Evolutionary conservation across 2,113 vertebrate genomes (phyloP), one percentile per base, ranked within the genome.

Genomic region (Cyprinodon tularosa): DNA sequence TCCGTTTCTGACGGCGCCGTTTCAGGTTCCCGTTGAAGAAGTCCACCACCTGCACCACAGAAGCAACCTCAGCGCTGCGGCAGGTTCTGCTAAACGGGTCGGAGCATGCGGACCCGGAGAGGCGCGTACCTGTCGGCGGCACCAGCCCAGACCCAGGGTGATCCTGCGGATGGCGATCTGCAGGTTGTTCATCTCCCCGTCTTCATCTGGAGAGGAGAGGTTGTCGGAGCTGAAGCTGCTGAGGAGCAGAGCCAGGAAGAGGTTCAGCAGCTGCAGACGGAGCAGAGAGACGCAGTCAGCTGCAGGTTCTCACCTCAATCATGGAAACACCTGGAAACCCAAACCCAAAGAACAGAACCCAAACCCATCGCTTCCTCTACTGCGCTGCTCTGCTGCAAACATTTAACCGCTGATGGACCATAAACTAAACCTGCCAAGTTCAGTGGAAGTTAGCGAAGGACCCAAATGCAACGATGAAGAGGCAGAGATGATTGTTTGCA

Each of bases 161-260:
- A 99, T 97, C 40, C 98, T 93, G 66, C 96, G 96, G 77, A 99
- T 94, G 6, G 98, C 98, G 7, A 99, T 95, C 60, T 99, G 98
- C 29, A 99, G 94, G 89, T 99, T 99, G 94, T 99, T 99, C 97
- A 99, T 94, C 91, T 99, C 98, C 0, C 97, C 97, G 0, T 99
- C 98, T 9, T 99, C 98, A 0, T 99, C 98, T 0, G 97, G 96
- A 7, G 96, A 94, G 0, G 96, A 96, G 3, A 99, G 95, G 93
- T 98, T 99, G 92, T 99, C 98, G 0, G 96, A 96, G 0, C 98
- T 98, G 94, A 99, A 99, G 2, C 96, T 98, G 90, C 98, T 99
- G 76, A 99, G 94, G 83, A 99, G 94, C 93, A 99, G 91, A 78
- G 98, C 98, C 93, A 99, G 94, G 93, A 99, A 99, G 77, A 99